A percentile compares a stretch with the other conserved stretches of the same genome.
phyloP scores from a whole-genome alignment of 2,113 vertebrate species.

The Xiphophorus maculatus region DNA sequence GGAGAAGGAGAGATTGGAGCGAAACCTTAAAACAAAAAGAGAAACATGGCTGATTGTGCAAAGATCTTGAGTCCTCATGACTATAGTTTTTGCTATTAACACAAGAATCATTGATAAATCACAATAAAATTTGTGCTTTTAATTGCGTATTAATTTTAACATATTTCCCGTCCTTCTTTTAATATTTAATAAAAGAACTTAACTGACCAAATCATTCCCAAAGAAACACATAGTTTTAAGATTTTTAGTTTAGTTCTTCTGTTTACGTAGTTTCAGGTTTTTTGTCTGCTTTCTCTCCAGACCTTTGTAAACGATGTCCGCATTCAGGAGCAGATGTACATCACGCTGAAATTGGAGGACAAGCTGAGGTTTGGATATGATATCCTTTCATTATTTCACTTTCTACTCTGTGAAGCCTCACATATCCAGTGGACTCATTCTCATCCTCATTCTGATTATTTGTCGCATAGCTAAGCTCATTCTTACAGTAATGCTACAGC shows the following conservation, averaged over 20 bases:
- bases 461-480: not conserved
- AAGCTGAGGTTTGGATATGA: slow-evolving; percentile 99
- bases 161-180: no score
- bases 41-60: not conserved
- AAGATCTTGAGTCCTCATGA: not conserved
- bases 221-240: not conserved
- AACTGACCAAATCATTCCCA: not conserved
- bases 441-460: not conserved
- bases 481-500: not conserved
- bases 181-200: not conserved
- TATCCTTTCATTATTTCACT: slow-evolving; percentile 86
- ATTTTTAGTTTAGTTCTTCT: not conserved
- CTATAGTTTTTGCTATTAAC: no score
- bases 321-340: slow-evolving; percentile 97
- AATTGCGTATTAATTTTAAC: no score
- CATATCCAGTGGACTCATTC: not conserved
- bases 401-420: not conserved
- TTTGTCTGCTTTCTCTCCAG: slow-evolving; percentile 71
- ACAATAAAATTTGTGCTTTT: no score
- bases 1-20: slow-evolving; percentile 13
- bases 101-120: no score
- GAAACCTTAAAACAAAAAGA: slow-evolving; percentile 10
- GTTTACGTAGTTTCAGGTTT: not conserved
- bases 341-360: slow-evolving; percentile 96
- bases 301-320: slow-evolving; percentile 98